A percentile compares a stretch with the other conserved stretches of the same genome.
phyloP scores from a whole-genome alignment of 2,113 vertebrate species.

The Motacilla tschutschensis region DNA sequence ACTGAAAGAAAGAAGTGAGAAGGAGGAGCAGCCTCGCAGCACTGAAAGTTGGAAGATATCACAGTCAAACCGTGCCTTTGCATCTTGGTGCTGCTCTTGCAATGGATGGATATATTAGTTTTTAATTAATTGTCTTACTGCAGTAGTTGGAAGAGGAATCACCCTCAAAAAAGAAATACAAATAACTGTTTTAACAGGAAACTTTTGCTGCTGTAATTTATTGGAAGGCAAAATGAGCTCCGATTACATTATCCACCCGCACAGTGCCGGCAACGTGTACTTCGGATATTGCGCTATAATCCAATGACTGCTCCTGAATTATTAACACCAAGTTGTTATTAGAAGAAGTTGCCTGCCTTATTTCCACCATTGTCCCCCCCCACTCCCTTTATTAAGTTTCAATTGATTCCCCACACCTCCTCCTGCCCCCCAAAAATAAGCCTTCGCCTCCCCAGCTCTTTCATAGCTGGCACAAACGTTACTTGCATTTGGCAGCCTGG shows the following conservation, averaged over 20 bases:
- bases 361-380: constrained; percentile 52
- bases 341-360: constrained; percentile 70
- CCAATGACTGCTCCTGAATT: constrained; percentile 75
- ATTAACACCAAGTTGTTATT: constrained; percentile 72
- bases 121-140: constrained; percentile 68
- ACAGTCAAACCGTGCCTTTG: constrained; percentile 3
- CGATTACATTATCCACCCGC: constrained; percentile 73
- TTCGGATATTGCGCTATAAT: constrained; percentile 74
- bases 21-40: not conserved
- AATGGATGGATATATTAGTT: constrained; percentile 57
- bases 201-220: constrained; percentile 72
- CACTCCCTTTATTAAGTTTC: constrained; percentile 70
- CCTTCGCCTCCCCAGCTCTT: constrained; percentile 27
- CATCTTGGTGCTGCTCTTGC: not conserved
- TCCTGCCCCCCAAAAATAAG: constrained; percentile 68
- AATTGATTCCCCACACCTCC: constrained; percentile 72
- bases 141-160: constrained; percentile 42
- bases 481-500: constrained; percentile 64
- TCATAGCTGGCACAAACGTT: constrained; percentile 63
- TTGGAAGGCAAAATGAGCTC: constrained; percentile 68
- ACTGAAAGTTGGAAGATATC: constrained; percentile 30
- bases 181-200: constrained; percentile 61
- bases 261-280: constrained; percentile 59
- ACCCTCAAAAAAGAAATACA: constrained; percentile 56
- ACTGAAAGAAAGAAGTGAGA: not conserved